These are phyloP conservation scores for Egretta garzetta DNA, from an alignment of 2,113 vertebrate genomes.

Conservation along the genomic window DNA sequence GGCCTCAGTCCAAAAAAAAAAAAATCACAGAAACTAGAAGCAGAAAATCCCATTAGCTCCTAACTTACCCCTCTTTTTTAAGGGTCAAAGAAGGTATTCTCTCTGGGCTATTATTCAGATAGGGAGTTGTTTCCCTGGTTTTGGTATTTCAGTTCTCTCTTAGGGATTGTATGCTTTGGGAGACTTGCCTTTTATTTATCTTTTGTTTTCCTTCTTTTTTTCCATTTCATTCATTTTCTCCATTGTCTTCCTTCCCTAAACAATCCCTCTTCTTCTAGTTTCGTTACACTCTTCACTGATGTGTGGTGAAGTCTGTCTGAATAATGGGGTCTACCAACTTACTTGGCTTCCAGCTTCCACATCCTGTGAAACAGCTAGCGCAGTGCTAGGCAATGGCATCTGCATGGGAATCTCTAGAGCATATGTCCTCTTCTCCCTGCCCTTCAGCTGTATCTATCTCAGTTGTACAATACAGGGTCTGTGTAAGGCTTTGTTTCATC, in stretches of 20 bases:
- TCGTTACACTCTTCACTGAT: not conserved
- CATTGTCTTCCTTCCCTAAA: not conserved
- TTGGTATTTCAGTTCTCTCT: not conserved
- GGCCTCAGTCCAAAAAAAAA: not conserved
- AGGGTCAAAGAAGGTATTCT: not conserved
- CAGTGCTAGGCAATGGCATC: not conserved
- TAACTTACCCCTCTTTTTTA: not conserved
- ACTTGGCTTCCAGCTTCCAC: not conserved
- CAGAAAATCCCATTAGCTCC: slow-evolving; percentile 2
- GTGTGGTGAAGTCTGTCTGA: not conserved
- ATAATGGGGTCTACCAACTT: not conserved
- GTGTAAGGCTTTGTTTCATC: slow-evolving; percentile 21
- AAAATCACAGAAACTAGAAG: not conserved
- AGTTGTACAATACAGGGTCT: not conserved
- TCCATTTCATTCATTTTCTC: not conserved
- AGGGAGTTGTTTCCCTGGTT: not conserved
- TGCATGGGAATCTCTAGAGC: not conserved
- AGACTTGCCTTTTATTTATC: not conserved
- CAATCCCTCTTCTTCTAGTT: not conserved
- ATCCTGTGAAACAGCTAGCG: not conserved
- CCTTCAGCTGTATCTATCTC: not conserved
- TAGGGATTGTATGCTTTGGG: not conserved
- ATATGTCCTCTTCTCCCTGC: not conserved
- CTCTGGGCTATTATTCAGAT: not conserved
- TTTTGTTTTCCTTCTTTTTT: not conserved